These are phyloP conservation scores for Megatriorchis doriae DNA, from an alignment of 2,113 vertebrate species.

Conservation along the genomic window DNA sequence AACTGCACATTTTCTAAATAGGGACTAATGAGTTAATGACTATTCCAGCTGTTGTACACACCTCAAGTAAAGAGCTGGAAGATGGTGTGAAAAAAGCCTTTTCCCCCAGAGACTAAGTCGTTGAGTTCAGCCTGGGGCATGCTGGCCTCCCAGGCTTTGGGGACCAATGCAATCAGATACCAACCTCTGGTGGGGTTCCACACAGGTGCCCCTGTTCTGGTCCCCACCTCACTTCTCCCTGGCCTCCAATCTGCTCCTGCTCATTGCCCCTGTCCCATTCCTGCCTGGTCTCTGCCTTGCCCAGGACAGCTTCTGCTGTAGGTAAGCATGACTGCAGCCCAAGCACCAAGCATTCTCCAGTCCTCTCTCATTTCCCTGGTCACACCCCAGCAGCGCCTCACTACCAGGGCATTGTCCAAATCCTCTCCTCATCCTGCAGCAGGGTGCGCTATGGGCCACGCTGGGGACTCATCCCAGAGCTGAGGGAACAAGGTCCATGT, in stretches of 20 bases:
- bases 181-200: not conserved
- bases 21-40: not conserved
- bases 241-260: not conserved
- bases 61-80: not conserved
- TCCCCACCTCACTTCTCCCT: not conserved
- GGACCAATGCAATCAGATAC: not conserved
- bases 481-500: not conserved
- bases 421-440: not conserved
- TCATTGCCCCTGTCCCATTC: not conserved
- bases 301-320: not conserved
- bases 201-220: not conserved
- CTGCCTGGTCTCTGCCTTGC: not conserved
- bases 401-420: no score
- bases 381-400: not conserved
- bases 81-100: not conserved
- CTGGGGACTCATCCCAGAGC: not conserved
- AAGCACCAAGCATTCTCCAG: not conserved
- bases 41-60: not conserved
- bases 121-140: not conserved
- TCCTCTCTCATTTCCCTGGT: not conserved
- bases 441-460: not conserved
- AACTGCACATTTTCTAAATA: not conserved
- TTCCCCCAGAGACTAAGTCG: not conserved
- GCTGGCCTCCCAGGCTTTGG: not conserved
- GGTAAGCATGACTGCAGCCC: not conserved